Evolutionary conservation across 2,113 vertebrate species (phyloP), one percentile per base, ranked within the genome.

Genomic region (Phaetusa simplex): DNA sequence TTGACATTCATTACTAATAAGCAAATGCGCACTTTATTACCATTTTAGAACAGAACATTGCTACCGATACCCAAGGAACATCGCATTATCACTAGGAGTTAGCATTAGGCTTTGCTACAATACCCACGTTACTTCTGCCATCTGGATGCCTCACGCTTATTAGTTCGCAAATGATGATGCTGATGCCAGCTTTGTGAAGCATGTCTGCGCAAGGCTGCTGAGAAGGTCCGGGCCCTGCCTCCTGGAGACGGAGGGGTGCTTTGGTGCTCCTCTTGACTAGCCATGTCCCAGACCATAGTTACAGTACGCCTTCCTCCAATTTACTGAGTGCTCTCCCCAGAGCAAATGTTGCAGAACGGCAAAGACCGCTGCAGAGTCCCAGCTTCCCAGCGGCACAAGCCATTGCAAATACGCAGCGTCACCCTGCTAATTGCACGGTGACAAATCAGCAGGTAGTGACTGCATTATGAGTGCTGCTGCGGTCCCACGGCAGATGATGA

Each of bases 1-100:
- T 90, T 96, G 97, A 97, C 97, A 95, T 96, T 97, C 96, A 97
- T 92, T 93, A 70, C 96, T 89, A 96, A 97, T 96, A 97, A 97
- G 96, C 52, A 65, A 96, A 89, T 47, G 94, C 17, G 38, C 87
- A 76, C 74, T 97, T 97, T 92, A 97, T 97, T 90, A 95, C 87
- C 86, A 89, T 91, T 91, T 82, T 16, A 84, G 94, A 91, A 83
- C 20, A 71, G 93, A 91, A 71, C 74, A 36, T 14, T 5, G 52
- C 79, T 74, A 34, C 86, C 4, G 7, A 64, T 83, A 82, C 61
- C 94, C 70, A 69, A 90, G 94, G 96, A 96, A 78, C 58, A 8
- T 2, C 11, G 22, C 70, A 49, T 62, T 73, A 93, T 52, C 66
- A 26, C 73, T 6, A 53, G 73, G 89, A 49, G 52, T 56, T 58